phyloP scores from a whole-genome alignment of 2,888 invertebrate genomes.

The Oasisia sp. region DNA sequence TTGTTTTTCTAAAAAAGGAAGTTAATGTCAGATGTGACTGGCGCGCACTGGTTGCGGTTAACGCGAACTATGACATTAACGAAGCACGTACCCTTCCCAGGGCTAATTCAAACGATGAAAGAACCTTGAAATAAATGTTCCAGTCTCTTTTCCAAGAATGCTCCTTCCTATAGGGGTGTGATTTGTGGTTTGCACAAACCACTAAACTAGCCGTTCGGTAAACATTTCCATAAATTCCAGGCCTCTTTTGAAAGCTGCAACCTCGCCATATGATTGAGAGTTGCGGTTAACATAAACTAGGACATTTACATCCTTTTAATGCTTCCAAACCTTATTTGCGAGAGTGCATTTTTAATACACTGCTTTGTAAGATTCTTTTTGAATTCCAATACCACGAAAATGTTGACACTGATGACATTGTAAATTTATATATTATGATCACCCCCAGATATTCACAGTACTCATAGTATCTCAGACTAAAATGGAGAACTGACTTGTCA shows the following conservation, averaged over 20 bases:
- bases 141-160: not conserved
- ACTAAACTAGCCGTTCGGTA: not conserved
- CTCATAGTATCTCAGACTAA: too few relatives aligned
- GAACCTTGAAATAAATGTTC: not conserved
- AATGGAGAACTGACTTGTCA: too few relatives aligned
- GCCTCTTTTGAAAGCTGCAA: not conserved
- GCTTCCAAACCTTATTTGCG: too few relatives aligned
- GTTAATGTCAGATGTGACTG: not conserved
- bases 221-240: not conserved
- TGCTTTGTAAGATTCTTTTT: too few relatives aligned
- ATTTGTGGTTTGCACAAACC: not conserved
- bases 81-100: too few relatives aligned
- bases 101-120: not conserved
- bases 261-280: too few relatives aligned
- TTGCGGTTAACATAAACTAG: not conserved
- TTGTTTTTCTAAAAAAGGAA: not conserved
- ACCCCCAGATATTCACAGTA: too few relatives aligned
- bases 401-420: too few relatives aligned
- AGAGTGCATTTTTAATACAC: too few relatives aligned
- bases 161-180: not conserved
- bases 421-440: too few relatives aligned
- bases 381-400: too few relatives aligned
- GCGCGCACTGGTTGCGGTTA: not conserved
- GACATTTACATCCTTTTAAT: too few relatives aligned
- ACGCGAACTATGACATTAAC: not conserved